Percentiles rank a stretch among this genome's conserved stretches.
These are phyloP conservation scores for Bombus breviceps DNA, from an alignment of 1,140 invertebrate genomes.

Conservation along the genomic window DNA sequence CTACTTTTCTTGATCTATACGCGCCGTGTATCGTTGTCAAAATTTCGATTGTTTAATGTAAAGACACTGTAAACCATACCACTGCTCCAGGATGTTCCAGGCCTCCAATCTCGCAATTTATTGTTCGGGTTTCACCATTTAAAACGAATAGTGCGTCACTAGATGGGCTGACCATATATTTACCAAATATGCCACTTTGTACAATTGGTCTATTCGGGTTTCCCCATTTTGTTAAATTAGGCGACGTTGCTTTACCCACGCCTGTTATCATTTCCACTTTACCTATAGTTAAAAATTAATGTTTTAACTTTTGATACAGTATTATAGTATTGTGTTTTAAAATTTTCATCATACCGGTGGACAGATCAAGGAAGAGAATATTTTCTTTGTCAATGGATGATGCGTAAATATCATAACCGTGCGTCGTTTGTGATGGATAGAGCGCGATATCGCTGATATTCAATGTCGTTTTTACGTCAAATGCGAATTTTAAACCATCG, in stretches of 20 bases:
- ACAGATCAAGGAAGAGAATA: slow-evolving; percentile 89
- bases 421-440: slow-evolving; percentile 89
- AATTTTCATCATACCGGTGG: slow-evolving; percentile 84
- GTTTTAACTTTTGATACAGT: not conserved
- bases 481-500: slow-evolving; percentile 87
- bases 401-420: slow-evolving; percentile 91
- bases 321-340: not conserved
- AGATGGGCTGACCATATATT: slow-evolving; percentile 90
- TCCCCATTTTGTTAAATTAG: slow-evolving; percentile 85
- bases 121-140: slow-evolving; percentile 88
- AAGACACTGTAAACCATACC: slow-evolving; percentile 86
- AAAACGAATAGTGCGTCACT: slow-evolving; percentile 89
- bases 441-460: slow-evolving; percentile 91
- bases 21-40: not conserved
- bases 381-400: slow-evolving; percentile 89
- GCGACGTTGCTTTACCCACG: slow-evolving; percentile 86
- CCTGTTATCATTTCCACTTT: slow-evolving; percentile 92
- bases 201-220: slow-evolving; percentile 88
- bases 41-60: slow-evolving; percentile 73
- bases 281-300: slow-evolving; percentile 73
- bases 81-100: slow-evolving; percentile 86
- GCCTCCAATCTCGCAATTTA: slow-evolving; percentile 91
- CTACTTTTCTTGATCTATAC: slow-evolving; percentile 8
- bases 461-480: slow-evolving; percentile 90
- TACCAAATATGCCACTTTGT: slow-evolving; percentile 88